phyloP scores from a whole-genome alignment of 2,888 invertebrate genomes.

The Tribolium freemani region DNA sequence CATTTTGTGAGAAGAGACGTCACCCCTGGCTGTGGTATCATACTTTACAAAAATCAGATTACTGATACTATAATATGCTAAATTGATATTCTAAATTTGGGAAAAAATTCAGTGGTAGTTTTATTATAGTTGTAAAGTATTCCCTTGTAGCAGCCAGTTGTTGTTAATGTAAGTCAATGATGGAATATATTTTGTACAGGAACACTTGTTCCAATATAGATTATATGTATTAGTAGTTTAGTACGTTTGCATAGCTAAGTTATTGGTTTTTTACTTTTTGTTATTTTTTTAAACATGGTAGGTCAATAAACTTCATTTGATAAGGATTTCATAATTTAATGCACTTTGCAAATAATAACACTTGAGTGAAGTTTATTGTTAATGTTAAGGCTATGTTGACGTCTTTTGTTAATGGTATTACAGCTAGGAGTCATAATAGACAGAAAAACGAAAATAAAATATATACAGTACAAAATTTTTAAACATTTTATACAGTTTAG shows the following conservation, averaged over 20 bases:
- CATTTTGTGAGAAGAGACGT: slow-evolving; percentile 57
- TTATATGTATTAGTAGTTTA: slow-evolving; percentile 57
- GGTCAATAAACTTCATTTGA: slow-evolving; percentile 35
- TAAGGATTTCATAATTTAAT: slow-evolving; percentile 12
- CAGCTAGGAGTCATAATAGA: slow-evolving; percentile 47
- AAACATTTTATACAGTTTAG: slow-evolving; percentile 46
- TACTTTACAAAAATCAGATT: slow-evolving; percentile 55
- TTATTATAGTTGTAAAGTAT: slow-evolving; percentile 53
- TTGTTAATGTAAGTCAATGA: slow-evolving; percentile 59
- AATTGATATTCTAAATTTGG: slow-evolving; percentile 48
- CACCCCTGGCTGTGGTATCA: slow-evolving; percentile 60
- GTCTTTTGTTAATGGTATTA: slow-evolving; percentile 42
- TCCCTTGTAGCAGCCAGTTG: slow-evolving; percentile 55
- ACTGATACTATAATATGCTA: slow-evolving; percentile 48
- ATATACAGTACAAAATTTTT: slow-evolving; percentile 47
- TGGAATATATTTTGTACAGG: slow-evolving; percentile 60
- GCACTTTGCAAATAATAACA: slow-evolving; percentile 22
- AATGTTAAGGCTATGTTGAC: slow-evolving; percentile 32
- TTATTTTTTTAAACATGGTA: slow-evolving; percentile 38
- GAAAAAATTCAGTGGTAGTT: slow-evolving; percentile 40
- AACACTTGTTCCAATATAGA: slow-evolving; percentile 53
- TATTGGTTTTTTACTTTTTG: slow-evolving; percentile 54
- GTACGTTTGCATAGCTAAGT: slow-evolving; percentile 57
- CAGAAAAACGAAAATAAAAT: slow-evolving; percentile 40
- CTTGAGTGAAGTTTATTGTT: slow-evolving; percentile 37